Conservation (phyloP, 1,140 invertebrate species). For the Mycetomoellerius zeteki region DNA sequence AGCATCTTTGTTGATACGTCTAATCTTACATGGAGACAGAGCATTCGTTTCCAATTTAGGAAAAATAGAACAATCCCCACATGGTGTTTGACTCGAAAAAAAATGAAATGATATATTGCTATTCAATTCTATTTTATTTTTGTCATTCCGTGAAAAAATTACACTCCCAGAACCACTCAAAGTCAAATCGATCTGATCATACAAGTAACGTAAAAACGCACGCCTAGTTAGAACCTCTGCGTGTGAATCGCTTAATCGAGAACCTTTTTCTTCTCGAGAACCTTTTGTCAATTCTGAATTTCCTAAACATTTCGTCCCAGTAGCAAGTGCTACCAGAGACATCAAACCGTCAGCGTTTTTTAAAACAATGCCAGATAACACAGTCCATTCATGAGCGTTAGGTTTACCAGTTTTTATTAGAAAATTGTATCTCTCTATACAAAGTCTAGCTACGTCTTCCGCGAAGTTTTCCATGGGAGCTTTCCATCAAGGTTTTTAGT, state of each 20-base stretch:
- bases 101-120: constrained; percentile 93
- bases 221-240: constrained; percentile 95
- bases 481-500: too few relatives aligned
- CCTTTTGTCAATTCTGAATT: constrained; percentile 86
- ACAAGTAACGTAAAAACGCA: constrained; percentile 93
- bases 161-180: constrained; percentile 83
- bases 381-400: constrained; percentile 92
- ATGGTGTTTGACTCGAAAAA: constrained; percentile 95
- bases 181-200: constrained; percentile 88
- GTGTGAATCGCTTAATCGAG: constrained; percentile 95
- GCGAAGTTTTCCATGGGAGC: constrained; percentile 80
- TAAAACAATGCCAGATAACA: constrained; percentile 91
- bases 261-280: constrained; percentile 89
- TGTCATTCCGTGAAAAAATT: constrained; percentile 82
- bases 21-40: constrained; percentile 71
- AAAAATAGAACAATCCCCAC: constrained; percentile 98
- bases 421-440: constrained; percentile 88
- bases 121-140: constrained; percentile 87
- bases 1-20: constrained; percentile 67
- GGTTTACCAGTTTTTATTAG: constrained; percentile 95
- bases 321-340: constrained; percentile 93
- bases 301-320: constrained; percentile 97
- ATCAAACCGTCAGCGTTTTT: constrained; percentile 84
- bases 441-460: constrained; percentile 88
- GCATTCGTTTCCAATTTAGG: constrained; percentile 84